Conservation (phyloP, 2,113 vertebrate species). For the Pseudorhombus dupliciocellatus region DNA sequence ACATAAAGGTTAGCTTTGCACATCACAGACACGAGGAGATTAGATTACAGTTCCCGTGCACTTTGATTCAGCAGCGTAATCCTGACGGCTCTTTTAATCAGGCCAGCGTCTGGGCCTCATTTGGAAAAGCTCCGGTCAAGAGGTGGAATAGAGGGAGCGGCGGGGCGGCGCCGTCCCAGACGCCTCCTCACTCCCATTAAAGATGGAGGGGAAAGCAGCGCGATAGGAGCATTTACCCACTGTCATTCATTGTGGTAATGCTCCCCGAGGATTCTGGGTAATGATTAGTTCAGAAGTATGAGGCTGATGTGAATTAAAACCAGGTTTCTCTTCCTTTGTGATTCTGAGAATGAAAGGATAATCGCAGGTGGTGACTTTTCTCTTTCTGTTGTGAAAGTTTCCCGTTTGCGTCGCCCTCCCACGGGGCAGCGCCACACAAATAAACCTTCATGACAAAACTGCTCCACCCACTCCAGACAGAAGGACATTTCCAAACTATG, state of each 20-base stretch:
- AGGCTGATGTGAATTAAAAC: too few species aligned
- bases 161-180: background rate
- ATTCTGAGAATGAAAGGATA: too few species aligned
- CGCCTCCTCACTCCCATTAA: background rate
- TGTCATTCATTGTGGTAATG: constrained; percentile 19
- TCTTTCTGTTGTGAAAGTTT: too few species aligned
- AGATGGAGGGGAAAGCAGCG: background rate
- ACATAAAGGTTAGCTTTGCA: constrained; percentile 26
- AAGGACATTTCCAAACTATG: too few species aligned
- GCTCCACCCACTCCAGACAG: too few species aligned
- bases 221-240: constrained; percentile 4
- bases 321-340: too few species aligned
- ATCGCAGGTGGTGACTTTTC: too few species aligned
- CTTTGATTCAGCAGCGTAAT: constrained; percentile 50
- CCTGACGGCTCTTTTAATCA: constrained; percentile 4
- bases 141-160: constrained; percentile 1
- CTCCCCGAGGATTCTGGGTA: constrained; percentile 20
- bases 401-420: constrained; percentile 1
- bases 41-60: constrained; percentile 20
- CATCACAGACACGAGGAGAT: constrained; percentile 25
- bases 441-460: background rate
- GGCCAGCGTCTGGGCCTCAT: too few species aligned
- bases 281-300: too few species aligned
- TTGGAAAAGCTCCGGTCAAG: constrained; percentile 7
- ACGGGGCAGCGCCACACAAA: too few species aligned